Percentiles rank a stretch among this genome's conserved stretches.
phyloP scores from a whole-genome alignment of 2,113 vertebrate species.

The Sinocyclocheilus anshuiensis region DNA sequence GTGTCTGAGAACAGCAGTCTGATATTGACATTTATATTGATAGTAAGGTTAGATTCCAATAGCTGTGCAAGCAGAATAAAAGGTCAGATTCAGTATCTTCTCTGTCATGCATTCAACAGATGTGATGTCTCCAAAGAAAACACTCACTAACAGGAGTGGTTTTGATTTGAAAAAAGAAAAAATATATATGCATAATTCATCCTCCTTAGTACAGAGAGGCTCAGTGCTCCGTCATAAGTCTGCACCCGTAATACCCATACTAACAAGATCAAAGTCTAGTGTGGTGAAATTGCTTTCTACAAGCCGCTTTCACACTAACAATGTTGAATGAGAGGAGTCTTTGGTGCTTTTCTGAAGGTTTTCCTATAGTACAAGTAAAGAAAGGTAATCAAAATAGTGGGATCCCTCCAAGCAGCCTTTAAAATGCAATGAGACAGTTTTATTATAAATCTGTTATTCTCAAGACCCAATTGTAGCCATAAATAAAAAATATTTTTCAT shows the following conservation, averaged over 20 bases:
- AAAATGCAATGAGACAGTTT: not conserved
- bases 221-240: constrained; percentile 29
- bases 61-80: not conserved
- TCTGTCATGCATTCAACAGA: constrained; percentile 30
- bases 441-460: constrained; percentile 29
- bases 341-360: constrained; percentile 16
- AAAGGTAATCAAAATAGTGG: not conserved
- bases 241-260: constrained; percentile 22
- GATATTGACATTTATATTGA: constrained; percentile 12
- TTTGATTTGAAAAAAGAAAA: not conserved
- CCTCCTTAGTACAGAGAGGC: constrained; percentile 32
- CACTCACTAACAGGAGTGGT: not conserved
- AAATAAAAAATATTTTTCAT: not conserved
- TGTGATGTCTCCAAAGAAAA: constrained; percentile 31
- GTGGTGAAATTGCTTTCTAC: constrained; percentile 43
- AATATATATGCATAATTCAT: constrained; percentile 37
- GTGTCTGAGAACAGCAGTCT: not conserved
- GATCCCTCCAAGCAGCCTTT: not conserved
- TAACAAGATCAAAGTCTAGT: constrained; percentile 48
- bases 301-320: constrained; percentile 50
- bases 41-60: not conserved
- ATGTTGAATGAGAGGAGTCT: constrained; percentile 12
- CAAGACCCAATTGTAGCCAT: not conserved
- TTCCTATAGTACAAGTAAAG: not conserved
- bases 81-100: constrained; percentile 18